These are phyloP conservation scores for Leptopilina boulardi DNA, from an alignment of 1,140 invertebrate species.

Conservation along the genomic window DNA sequence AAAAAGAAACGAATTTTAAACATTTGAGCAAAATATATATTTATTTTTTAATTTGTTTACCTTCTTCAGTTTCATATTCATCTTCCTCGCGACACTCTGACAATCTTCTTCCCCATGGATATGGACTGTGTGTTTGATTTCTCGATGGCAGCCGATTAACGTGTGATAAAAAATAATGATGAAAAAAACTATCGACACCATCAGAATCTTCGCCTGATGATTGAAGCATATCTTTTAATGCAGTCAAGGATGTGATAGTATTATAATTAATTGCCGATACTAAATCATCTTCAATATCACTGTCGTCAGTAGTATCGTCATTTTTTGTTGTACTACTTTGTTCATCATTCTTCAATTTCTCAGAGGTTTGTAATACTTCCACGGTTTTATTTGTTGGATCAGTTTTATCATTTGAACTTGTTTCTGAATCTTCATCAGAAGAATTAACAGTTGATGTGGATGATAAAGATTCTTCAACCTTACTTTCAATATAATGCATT, in stretches of 20 bases:
- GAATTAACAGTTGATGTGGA: constrained; percentile 63
- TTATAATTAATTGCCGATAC: constrained; percentile 82
- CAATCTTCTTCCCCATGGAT: constrained; percentile 81
- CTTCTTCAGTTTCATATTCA: constrained; percentile 82
- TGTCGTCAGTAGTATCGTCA: constrained; percentile 74
- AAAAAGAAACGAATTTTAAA: too few species aligned
- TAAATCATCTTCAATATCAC: constrained; percentile 81
- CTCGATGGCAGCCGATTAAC: constrained; percentile 81
- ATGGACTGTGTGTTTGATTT: constrained; percentile 77
- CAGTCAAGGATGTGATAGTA: constrained; percentile 81
- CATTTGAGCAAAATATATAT: too few species aligned
- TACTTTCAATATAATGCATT: constrained; percentile 47
- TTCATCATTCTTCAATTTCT: constrained; percentile 44
- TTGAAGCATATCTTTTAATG: constrained; percentile 82
- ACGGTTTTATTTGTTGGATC: constrained; percentile 54
- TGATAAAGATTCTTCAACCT: constrained; percentile 59
- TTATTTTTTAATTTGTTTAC: constrained; percentile 48
- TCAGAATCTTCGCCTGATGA: constrained; percentile 78
- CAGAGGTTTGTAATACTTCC: constrained; percentile 43
- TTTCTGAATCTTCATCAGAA: constrained; percentile 71
- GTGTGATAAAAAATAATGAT: constrained; percentile 84
- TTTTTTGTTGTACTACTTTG: constrained; percentile 57
- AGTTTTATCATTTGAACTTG: constrained; percentile 69
- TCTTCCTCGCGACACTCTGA: constrained; percentile 90
- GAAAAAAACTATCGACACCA: constrained; percentile 82